Conservation (phyloP, 2,888 invertebrate genomes). For the Cephonodes hylas region DNA sequence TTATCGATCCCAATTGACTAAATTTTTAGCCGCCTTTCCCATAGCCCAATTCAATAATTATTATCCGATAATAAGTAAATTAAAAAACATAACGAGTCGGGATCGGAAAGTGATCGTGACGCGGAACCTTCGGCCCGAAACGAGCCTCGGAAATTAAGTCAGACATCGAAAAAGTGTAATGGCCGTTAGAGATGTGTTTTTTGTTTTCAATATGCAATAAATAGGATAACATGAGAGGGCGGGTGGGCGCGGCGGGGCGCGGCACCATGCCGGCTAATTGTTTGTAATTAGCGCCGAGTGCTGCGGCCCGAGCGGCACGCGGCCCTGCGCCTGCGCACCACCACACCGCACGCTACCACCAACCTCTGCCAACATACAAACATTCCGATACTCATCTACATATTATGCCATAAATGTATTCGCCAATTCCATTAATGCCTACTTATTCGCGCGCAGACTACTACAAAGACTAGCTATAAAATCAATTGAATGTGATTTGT, state of each 20-base stretch:
- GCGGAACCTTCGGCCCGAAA: slow-evolving; percentile 21
- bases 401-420: no score
- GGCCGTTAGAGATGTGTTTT: slow-evolving; percentile 47
- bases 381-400: no score
- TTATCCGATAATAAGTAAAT: not conserved
- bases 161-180: slow-evolving; percentile 43
- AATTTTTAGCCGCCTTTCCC: not conserved
- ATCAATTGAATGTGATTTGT: no score
- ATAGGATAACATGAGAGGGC: slow-evolving; percentile 56
- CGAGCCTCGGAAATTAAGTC: slow-evolving; percentile 30
- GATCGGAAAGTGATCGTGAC: not conserved
- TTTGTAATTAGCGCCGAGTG: slow-evolving; percentile 62
- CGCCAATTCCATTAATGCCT: no score
- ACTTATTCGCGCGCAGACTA: no score
- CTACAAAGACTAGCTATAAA: no score
- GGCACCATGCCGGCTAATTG: slow-evolving; percentile 65
- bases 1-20: no score
- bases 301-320: not conserved
- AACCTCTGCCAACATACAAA: not conserved
- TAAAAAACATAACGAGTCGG: not conserved
- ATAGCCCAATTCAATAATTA: not conserved
- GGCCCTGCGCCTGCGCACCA: not conserved
- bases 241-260: slow-evolving; percentile 44
- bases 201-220: slow-evolving; percentile 73
- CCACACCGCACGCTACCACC: not conserved